phyloP scores from a whole-genome alignment of 2,888 invertebrate species.

The Drosophila affinis region DNA sequence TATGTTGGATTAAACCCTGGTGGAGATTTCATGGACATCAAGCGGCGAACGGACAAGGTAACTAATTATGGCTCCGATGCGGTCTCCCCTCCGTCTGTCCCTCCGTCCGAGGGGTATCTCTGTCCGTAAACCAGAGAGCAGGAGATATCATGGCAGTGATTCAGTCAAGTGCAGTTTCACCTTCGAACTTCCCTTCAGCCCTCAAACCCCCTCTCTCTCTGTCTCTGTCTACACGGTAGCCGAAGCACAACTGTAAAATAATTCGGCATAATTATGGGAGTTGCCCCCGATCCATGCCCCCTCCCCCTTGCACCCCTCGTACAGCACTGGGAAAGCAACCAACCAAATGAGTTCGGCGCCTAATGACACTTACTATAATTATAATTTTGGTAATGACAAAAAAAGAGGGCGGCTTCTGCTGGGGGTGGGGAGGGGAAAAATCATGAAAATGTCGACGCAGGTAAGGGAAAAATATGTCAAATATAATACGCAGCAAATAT shows the following conservation, averaged over 20 bases:
- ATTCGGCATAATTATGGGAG: constrained; percentile 66
- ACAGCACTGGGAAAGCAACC: constrained; percentile 23
- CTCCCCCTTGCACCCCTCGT: background rate
- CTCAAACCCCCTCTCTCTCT: background rate
- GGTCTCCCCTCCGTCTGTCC: constrained; percentile 16
- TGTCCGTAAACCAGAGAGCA: constrained; percentile 16
- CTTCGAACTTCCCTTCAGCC: constrained; percentile 11
- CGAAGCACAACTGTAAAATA: constrained; percentile 64
- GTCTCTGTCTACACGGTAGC: constrained; percentile 27
- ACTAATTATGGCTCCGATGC: constrained; percentile 57
- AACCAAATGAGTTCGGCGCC: constrained; percentile 65
- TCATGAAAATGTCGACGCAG: constrained; percentile 46
- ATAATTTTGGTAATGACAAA: constrained; percentile 77
- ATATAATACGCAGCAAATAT: constrained; percentile 64
- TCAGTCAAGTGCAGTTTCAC: constrained; percentile 44
- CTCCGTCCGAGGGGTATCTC: constrained; percentile 9
- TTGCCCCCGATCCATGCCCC: constrained; percentile 11
- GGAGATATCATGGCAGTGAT: constrained; percentile 37
- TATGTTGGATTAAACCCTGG: constrained; percentile 63
- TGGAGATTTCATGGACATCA: constrained; percentile 70
- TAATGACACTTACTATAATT: constrained; percentile 76
- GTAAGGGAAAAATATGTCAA: constrained; percentile 73
- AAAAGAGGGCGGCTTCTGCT: constrained; percentile 15
- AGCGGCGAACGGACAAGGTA: constrained; percentile 48
- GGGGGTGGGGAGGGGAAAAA: constrained; percentile 12